Percentiles rank a stretch among this genome's conserved stretches.
These are phyloP conservation scores for Talpa occidentalis DNA, from an alignment of 2,113 vertebrate species.

Conservation along the genomic window DNA sequence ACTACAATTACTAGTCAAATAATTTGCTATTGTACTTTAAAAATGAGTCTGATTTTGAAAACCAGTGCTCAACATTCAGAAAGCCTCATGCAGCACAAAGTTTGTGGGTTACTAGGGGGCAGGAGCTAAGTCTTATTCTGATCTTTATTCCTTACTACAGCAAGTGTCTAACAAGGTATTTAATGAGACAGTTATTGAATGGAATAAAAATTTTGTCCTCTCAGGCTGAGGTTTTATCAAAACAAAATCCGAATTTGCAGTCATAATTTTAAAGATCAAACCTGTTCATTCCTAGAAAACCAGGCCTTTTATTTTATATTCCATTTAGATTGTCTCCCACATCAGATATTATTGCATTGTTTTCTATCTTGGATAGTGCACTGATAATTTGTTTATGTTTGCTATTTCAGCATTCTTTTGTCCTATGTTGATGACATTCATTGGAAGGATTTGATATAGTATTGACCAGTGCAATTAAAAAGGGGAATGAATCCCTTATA, in stretches of 20 bases:
- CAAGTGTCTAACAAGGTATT: background rate
- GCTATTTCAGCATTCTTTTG: background rate
- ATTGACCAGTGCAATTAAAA: background rate
- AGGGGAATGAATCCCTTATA: background rate
- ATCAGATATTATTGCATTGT: background rate
- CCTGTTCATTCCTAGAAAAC: background rate
- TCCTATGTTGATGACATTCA: background rate
- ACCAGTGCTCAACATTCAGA: background rate
- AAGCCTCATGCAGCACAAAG: background rate
- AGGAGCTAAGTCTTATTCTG: background rate
- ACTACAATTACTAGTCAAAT: background rate
- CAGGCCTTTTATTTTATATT: background rate
- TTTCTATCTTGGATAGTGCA: background rate
- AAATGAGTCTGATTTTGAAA: background rate
- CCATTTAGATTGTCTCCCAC: background rate
- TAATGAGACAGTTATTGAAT: background rate
- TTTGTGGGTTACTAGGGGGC: background rate
- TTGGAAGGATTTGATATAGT: background rate
- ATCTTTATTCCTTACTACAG: background rate
- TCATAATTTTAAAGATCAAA: constrained; percentile 9
- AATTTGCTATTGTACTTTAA: background rate
- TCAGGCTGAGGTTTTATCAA: background rate
- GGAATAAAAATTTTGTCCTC: background rate
- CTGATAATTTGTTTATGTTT: background rate
- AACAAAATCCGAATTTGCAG: background rate